Conservation (phyloP, 2,113 vertebrate genomes). For the Tringa solitaria region DNA sequence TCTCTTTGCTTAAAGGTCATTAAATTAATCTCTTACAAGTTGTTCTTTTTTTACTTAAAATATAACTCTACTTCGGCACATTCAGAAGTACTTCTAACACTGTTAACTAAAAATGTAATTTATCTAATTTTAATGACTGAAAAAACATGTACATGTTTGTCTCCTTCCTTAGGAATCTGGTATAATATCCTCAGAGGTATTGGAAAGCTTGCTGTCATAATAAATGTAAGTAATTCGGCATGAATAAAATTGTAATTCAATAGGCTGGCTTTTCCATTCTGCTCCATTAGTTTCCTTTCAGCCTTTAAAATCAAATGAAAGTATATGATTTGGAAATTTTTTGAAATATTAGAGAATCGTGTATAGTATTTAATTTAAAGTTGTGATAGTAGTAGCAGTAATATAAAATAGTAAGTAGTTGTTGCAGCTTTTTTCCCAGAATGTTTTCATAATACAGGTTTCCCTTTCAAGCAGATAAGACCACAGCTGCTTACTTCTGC, state of each 20-base stretch:
- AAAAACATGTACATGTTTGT: neutral
- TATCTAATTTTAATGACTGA: neutral
- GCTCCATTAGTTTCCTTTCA: conserved; percentile 10
- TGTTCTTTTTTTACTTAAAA: neutral
- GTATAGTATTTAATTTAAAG: neutral
- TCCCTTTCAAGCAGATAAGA: neutral
- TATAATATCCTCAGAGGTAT: conserved; percentile 95
- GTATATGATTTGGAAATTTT: neutral
- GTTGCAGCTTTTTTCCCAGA: neutral
- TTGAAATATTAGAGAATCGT: neutral
- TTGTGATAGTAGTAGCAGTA: neutral
- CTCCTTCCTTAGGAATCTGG: conserved; percentile 88
- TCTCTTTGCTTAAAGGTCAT: neutral
- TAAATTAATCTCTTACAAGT: neutral
- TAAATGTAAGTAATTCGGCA: conserved; percentile 86
- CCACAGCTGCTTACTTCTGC: neutral
- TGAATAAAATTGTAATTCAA: neutral
- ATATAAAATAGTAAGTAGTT: neutral
- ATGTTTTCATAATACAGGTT: neutral
- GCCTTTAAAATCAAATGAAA: neutral
- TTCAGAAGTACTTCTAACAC: neutral
- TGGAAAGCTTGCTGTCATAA: conserved; percentile 95
- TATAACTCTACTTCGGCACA: neutral
- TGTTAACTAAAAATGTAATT: neutral
- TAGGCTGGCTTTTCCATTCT: conserved; percentile 15